Evolutionary conservation across 2,113 vertebrate genomes (phyloP).

Genomic region (Dasyprocta punctata): DNA sequence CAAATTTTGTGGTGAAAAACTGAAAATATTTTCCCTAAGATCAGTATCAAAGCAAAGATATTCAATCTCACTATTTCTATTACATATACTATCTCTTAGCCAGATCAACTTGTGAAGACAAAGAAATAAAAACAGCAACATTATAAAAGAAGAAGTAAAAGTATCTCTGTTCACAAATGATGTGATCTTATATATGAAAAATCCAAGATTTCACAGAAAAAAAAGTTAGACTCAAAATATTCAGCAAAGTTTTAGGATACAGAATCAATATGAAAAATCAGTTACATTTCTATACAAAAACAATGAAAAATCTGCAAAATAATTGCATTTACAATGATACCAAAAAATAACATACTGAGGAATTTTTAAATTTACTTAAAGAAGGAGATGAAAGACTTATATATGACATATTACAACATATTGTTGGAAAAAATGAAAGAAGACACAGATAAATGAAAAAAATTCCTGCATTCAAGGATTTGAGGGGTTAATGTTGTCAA

Average conservation of each 20-base stretch:
- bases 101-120: neutral
- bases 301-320: neutral
- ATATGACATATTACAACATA: neutral
- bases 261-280: neutral
- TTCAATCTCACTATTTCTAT: neutral
- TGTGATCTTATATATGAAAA: neutral
- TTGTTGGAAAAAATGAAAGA: neutral
- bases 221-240: neutral
- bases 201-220: neutral
- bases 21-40: neutral
- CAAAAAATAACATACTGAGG: neutral
- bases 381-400: neutral
- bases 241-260: neutral
- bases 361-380: neutral
- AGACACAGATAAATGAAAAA: neutral
- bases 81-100: neutral
- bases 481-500: neutral
- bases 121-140: neutral
- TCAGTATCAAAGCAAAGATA: neutral
- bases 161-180: neutral
- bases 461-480: neutral
- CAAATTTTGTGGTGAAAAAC: neutral
- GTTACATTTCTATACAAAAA: neutral
- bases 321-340: neutral
- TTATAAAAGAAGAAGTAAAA: neutral